A percentile compares a stretch with the other conserved stretches of the same genome.
Conservation (phyloP, 2,797 vertebrate species). For the Spatula clypeata region DNA sequence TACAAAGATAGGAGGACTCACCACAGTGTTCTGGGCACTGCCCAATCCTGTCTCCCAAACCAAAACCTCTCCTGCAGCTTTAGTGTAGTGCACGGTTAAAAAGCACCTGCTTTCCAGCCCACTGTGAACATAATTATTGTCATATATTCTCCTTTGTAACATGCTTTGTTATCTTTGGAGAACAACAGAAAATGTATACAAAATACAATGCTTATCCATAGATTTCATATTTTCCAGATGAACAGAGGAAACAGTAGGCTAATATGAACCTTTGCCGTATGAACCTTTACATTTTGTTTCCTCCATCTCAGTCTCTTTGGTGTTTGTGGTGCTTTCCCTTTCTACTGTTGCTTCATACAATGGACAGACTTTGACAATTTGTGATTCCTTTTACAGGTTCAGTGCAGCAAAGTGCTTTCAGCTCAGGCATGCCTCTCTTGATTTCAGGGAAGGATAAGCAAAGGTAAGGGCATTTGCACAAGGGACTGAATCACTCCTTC, state of each 20-base stretch:
- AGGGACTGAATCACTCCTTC: background rate
- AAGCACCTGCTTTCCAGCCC: background rate
- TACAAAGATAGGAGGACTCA: background rate
- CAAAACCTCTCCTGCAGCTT: background rate
- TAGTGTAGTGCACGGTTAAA: background rate
- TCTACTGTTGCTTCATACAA: background rate
- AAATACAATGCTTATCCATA: background rate
- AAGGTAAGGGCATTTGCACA: background rate
- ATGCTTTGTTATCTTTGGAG: background rate
- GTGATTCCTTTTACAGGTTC: background rate
- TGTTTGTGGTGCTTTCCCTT: background rate
- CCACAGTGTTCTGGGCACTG: background rate
- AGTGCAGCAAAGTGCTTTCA: background rate
- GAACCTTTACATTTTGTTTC: background rate
- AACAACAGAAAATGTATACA: background rate
- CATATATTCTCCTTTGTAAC: background rate
- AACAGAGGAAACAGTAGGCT: background rate
- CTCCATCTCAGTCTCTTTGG: background rate
- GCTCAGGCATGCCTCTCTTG: fast-evolving
- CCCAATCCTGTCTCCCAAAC: background rate
- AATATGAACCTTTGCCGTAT: background rate
- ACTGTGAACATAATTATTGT: background rate
- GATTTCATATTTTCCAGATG: conserved; percentile 3
- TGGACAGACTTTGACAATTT: background rate
- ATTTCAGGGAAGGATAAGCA: background rate